phyloP scores from a whole-genome alignment of 2,888 invertebrate species.

The Gymnosoma rotundatum region DNA sequence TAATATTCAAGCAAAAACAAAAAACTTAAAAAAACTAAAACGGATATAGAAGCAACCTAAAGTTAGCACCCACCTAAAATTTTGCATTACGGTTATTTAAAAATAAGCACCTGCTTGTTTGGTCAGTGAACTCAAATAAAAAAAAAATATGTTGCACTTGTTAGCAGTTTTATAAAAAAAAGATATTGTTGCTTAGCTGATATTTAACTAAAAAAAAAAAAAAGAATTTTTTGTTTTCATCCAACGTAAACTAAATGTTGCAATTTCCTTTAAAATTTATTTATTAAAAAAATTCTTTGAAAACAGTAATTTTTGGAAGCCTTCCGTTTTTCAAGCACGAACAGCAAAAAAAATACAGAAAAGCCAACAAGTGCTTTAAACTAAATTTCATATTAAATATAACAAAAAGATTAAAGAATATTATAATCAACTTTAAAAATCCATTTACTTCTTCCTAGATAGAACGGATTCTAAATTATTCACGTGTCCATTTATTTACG shows the following conservation, averaged over 20 bases:
- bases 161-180: not conserved
- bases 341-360: not conserved
- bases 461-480: no score
- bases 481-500: no score
- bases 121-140: conserved; percentile 60
- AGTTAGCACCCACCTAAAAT: conserved; percentile 66
- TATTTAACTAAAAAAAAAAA: no score
- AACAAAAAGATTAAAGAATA: no score
- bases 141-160: not conserved
- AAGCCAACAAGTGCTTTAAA: no score
- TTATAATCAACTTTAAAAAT: no score
- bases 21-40: not conserved
- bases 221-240: conserved; percentile 15
- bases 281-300: not conserved
- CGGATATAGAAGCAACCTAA: conserved; percentile 59
- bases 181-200: conserved; percentile 15
- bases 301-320: not conserved
- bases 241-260: conserved; percentile 39
- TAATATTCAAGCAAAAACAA: not conserved
- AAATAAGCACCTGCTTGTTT: not conserved
- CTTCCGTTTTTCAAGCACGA: not conserved
- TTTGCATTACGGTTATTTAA: not conserved
- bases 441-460: no score
- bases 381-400: no score
- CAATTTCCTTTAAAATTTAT: conserved; percentile 34